phyloP scores from a whole-genome alignment of 2,797 vertebrate genomes.

The Kryptopterus vitreolus region DNA sequence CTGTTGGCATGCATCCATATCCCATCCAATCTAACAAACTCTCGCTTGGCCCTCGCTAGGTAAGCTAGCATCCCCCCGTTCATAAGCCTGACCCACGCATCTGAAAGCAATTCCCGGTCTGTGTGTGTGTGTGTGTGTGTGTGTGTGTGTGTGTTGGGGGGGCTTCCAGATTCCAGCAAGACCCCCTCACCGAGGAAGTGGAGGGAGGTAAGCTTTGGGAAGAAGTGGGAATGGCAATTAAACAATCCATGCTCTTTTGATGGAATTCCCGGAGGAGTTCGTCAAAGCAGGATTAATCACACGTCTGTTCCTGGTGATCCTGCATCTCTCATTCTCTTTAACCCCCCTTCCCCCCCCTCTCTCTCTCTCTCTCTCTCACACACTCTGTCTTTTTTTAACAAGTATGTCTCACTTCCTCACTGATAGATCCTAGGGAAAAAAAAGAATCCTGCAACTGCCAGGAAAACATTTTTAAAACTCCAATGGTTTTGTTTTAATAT shows the following conservation, averaged over 20 bases:
- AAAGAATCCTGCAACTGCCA: constrained; percentile 45
- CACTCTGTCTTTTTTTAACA: constrained; percentile 62
- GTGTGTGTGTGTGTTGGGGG: too few species aligned
- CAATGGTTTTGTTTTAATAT: constrained; percentile 48
- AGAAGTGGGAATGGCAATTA: constrained; percentile 74
- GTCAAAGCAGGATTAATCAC: constrained; percentile 78
- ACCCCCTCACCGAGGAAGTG: constrained; percentile 64
- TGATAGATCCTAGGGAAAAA: constrained; percentile 80
- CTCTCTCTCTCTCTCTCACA: background rate
- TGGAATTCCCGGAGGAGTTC: constrained; percentile 74
- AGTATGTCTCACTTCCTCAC: constrained; percentile 78
- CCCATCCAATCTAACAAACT: constrained; percentile 10
- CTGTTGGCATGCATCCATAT: constrained; percentile 27
- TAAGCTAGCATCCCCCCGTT: constrained; percentile 54
- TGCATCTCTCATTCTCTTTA: constrained; percentile 62
- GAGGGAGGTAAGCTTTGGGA: constrained; percentile 72
- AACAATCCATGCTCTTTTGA: constrained; percentile 74
- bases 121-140: too few species aligned
- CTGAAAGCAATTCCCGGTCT: constrained; percentile 75
- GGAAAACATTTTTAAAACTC: constrained; percentile 54
- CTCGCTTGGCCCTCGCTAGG: constrained; percentile 33
- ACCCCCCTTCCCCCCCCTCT: constrained; percentile 23
- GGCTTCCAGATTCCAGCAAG: constrained; percentile 68
- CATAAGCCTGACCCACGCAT: constrained; percentile 65
- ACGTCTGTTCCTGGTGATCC: constrained; percentile 65